These are phyloP conservation scores for Zaprionus capensis DNA, from an alignment of 1,140 invertebrate genomes.

Conservation along the genomic window DNA sequence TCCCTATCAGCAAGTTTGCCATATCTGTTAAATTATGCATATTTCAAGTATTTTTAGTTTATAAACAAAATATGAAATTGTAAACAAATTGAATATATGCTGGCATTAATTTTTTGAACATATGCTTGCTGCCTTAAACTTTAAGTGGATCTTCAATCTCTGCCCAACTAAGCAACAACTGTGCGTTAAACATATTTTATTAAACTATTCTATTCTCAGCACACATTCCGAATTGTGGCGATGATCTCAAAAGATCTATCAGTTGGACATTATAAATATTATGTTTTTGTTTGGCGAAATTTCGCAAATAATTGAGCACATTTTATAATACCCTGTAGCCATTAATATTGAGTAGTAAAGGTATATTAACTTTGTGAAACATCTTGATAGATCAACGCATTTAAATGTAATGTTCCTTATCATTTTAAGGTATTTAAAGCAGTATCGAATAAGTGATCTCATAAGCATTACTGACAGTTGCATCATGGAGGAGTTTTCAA, in stretches of 20 bases:
- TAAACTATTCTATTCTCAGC: background rate
- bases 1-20: background rate
- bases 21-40: background rate
- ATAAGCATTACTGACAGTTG: background rate
- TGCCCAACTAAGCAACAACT: background rate
- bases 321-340: slow-evolving; percentile 41
- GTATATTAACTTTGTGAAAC: background rate
- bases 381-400: too few species aligned
- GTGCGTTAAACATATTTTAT: background rate
- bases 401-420: too few species aligned
- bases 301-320: slow-evolving; percentile 58
- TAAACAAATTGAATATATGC: slow-evolving; percentile 50
- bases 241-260: slow-evolving; percentile 76
- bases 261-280: slow-evolving; percentile 37
- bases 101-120: background rate
- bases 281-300: slow-evolving; percentile 21
- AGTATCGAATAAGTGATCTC: background rate
- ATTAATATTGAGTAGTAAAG: background rate
- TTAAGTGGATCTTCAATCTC: background rate
- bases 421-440: too few species aligned
- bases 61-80: slow-evolving; percentile 71
- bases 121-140: background rate
- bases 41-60: slow-evolving; percentile 54
- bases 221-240: slow-evolving; percentile 24
- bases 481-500: background rate